Base-by-base conservation (phyloP, 2,113 vertebrate genomes). In the Cepphus grylle region DNA sequence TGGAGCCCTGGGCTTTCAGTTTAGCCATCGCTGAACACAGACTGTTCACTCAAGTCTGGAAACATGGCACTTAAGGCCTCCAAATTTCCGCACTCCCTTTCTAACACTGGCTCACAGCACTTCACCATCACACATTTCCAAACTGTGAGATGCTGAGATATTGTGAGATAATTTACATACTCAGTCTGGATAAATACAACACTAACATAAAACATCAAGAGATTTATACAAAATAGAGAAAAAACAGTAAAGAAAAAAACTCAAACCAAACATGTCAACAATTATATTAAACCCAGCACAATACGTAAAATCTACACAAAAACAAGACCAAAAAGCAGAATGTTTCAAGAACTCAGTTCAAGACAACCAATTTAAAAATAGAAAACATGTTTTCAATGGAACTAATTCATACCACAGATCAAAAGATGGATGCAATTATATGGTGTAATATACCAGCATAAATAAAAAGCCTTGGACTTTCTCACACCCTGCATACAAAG, bases 351-450 rank as follows among this genome's bases (percentile, higher is more conserved):
- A 78, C 86, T 95, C 34, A 8, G 89, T 65, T 97, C 73, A 94
- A 97, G 94, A 95, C 86, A 76, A 86, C 65, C 3, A 3, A 95
- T 53, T 93, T 93, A 97, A 97, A 97, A 97, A 97, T 95, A 96
- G 96, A 97, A 97, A 97, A 94, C 70, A 95, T 92, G 94, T 95
- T 97, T 97, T 94, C 95, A 97, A 91, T 97, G 73, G 86, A 97
- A 89, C 89, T 94, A 97, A 94, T 95, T 97, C 94, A 94, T 96
- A 94, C 89, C 95, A 96, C 74, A 82, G 94, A 97, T 94, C 97
- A 97, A 97, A 97, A 96, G 96, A 97, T 94, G 94, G 86, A 95
- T 95, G 78, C 86, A 91, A 97, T 96, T 97, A 96, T 87, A 94
- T 95, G 88, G 81, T 84, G 89, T 87, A 94, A 96, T 92, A 95